Conservation (phyloP, 2,797 vertebrate species). For the Melanotaenia maccullochi region DNA sequence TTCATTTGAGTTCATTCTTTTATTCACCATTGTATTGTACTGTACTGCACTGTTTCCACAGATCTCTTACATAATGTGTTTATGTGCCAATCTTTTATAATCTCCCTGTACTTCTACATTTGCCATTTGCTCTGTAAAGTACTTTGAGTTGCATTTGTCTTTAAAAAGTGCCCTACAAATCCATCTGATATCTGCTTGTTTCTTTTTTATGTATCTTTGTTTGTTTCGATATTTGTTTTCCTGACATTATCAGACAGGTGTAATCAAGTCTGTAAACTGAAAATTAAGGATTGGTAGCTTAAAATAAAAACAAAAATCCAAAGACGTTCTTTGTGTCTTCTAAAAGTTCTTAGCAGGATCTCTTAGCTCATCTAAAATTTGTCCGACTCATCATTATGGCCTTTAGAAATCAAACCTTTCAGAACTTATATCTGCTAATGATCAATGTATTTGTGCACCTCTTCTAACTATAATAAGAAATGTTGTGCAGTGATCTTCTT, state of each 20-base stretch:
- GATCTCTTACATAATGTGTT: not conserved
- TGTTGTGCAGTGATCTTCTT: constrained; percentile 3
- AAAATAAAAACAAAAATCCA: no score
- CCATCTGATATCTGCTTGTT: not conserved
- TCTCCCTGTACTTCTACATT: no score
- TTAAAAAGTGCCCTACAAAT: no score
- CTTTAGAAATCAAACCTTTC: no score
- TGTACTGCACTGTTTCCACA: not conserved
- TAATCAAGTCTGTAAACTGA: not conserved
- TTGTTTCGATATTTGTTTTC: not conserved
- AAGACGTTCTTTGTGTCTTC: no score
- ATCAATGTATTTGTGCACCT: not conserved
- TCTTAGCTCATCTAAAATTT: no score
- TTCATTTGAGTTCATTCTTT: not conserved
- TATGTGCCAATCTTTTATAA: not conserved
- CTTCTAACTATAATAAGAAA: not conserved
- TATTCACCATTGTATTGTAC: not conserved
- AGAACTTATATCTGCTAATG: no score
- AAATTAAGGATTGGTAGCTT: no score
- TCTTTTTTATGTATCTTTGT: not conserved
- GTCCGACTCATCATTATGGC: no score
- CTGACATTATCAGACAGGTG: not conserved
- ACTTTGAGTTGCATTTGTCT: no score
- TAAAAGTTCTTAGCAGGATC: not conserved
- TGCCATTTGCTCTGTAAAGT: no score